Evolutionary conservation across 2,888 invertebrate genomes (phyloP).

Genomic region (Phyllotreta cruciferae): DNA sequence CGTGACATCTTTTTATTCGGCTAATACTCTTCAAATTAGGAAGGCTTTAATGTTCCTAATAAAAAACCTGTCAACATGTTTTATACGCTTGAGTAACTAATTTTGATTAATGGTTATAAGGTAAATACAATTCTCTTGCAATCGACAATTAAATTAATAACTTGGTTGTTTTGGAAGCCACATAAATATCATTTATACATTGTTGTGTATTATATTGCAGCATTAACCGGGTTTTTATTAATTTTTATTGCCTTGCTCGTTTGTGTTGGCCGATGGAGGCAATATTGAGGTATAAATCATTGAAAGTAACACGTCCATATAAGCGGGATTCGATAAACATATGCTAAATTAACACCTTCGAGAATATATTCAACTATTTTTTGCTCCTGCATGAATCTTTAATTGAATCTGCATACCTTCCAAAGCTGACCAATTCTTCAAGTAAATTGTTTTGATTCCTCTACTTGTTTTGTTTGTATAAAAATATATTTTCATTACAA

Average conservation of each 20-base stretch:
- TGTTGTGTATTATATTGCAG: background rate
- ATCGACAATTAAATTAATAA: too few species aligned
- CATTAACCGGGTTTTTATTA: slow-evolving; percentile 7
- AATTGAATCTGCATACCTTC: slow-evolving; percentile 38
- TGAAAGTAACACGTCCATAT: slow-evolving; percentile 34
- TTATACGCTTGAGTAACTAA: too few species aligned
- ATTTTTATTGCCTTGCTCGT: background rate
- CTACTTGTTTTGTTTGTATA: background rate
- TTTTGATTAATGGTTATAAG: too few species aligned
- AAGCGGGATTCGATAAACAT: slow-evolving; percentile 33
- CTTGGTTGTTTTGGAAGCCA: too few species aligned
- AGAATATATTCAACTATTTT: slow-evolving; percentile 32
- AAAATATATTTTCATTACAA: background rate
- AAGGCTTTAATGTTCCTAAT: too few species aligned
- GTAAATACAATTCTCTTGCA: too few species aligned
- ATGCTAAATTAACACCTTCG: slow-evolving; percentile 41
- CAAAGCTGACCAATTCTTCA: slow-evolving; percentile 38
- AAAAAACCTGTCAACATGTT: too few species aligned
- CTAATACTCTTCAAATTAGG: too few species aligned
- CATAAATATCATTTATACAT: too few species aligned
- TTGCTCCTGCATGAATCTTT: slow-evolving; percentile 40
- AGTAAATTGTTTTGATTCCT: slow-evolving; percentile 30
- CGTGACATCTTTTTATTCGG: too few species aligned
- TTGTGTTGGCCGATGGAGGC: slow-evolving; percentile 13
- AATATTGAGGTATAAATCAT: slow-evolving; percentile 24